Conservation (phyloP, 2,113 vertebrate genomes). For the Polyodon spathula region DNA sequence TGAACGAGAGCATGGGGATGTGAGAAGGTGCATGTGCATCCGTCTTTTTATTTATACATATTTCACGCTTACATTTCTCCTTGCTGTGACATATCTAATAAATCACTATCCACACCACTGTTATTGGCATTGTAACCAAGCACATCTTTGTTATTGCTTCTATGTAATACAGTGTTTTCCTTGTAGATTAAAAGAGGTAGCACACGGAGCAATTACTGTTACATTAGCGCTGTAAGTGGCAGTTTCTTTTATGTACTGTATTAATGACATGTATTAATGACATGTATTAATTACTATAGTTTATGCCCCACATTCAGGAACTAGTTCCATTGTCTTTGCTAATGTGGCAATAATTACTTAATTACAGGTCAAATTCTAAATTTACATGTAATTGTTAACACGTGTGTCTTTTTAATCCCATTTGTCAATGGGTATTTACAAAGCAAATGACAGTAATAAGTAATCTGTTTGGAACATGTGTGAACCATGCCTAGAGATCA, state of each 20-base stretch:
- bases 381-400: too few species aligned
- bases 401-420: too few species aligned
- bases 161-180: background rate
- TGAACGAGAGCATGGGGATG: too few species aligned
- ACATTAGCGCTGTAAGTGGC: background rate
- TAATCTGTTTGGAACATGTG: too few species aligned
- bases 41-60: too few species aligned
- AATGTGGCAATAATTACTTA: background rate
- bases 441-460: too few species aligned
- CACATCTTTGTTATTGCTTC: background rate
- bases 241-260: background rate
- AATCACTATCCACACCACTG: background rate
- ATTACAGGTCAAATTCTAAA: too few species aligned
- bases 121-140: slow-evolving; percentile 8
- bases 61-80: too few species aligned
- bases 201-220: background rate
- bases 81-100: too few species aligned
- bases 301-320: background rate
- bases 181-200: background rate
- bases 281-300: slow-evolving; percentile 1
- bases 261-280: slow-evolving; percentile 17
- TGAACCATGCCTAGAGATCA: too few species aligned
- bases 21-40: too few species aligned
- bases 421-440: too few species aligned
- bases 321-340: background rate